Evolutionary conservation across 2,888 invertebrate species (phyloP).

Genomic region (Tachystola acroxantha): DNA sequence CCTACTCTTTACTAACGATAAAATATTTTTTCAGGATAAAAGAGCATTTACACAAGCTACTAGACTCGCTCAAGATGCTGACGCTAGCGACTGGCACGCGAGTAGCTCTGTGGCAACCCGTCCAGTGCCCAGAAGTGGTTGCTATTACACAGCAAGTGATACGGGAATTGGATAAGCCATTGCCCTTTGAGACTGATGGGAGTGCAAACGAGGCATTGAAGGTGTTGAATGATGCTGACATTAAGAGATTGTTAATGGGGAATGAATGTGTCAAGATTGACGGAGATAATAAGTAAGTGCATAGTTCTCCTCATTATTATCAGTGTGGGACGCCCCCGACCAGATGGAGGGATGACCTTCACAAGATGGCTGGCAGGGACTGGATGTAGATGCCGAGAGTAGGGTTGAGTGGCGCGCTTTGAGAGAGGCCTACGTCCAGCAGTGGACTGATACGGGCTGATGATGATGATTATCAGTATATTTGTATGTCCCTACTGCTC

Average conservation of each 20-base stretch:
- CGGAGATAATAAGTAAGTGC: slow-evolving; percentile 27
- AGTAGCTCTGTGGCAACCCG: slow-evolving; percentile 41
- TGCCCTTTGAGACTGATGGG: too few species aligned
- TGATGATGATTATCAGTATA: too few species aligned
- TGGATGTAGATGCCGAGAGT: too few species aligned
- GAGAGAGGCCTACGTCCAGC: too few species aligned
- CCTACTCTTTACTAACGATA: too few species aligned
- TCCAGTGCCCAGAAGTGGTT: slow-evolving; percentile 24
- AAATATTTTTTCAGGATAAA: slow-evolving; percentile 32
- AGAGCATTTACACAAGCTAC: slow-evolving; percentile 37
- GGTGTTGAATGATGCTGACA: slow-evolving; percentile 29
- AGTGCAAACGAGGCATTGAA: slow-evolving; percentile 6
- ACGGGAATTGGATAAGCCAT: slow-evolving; percentile 22
- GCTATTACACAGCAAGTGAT: slow-evolving; percentile 33
- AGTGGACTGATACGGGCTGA: too few species aligned
- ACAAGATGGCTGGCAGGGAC: too few species aligned
- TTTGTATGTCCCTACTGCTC: too few species aligned
- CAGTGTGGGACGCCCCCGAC: too few species aligned
- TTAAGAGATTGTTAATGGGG: slow-evolving; percentile 33
- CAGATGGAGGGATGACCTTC: too few species aligned
- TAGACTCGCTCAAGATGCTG: slow-evolving; percentile 31
- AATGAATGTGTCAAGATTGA: slow-evolving; percentile 18
- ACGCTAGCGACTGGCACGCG: slow-evolving; percentile 31
- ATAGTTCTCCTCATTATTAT: neutral
- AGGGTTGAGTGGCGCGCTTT: too few species aligned